These are phyloP conservation scores for Meliscaeva auricollis DNA, from an alignment of 2,888 invertebrate genomes.

Conservation along the genomic window DNA sequence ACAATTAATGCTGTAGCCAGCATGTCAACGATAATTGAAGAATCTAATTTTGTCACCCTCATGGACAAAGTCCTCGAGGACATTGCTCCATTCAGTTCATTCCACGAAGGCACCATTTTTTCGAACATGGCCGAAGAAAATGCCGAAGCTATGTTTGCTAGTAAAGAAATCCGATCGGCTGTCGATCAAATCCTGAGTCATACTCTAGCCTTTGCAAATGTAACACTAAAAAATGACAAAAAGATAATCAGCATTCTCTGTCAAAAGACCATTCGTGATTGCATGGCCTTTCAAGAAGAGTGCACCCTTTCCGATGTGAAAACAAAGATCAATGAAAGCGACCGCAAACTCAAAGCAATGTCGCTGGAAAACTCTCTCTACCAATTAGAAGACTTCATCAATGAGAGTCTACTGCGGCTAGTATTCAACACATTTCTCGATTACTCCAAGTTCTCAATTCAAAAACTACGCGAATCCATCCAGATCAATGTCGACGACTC, in stretches of 20 bases:
- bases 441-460: slow-evolving; percentile 80
- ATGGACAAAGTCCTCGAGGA: slow-evolving; percentile 80
- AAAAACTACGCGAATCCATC: slow-evolving; percentile 79
- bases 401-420: slow-evolving; percentile 81
- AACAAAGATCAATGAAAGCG: slow-evolving; percentile 76
- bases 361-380: slow-evolving; percentile 81
- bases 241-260: slow-evolving; percentile 82
- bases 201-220: slow-evolving; percentile 82
- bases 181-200: slow-evolving; percentile 81
- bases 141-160: slow-evolving; percentile 77
- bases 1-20: slow-evolving; percentile 51
- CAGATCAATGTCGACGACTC: slow-evolving; percentile 77
- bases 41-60: slow-evolving; percentile 79
- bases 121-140: slow-evolving; percentile 62
- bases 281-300: slow-evolving; percentile 81
- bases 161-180: slow-evolving; percentile 79
- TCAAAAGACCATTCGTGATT: slow-evolving; percentile 82
- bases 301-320: slow-evolving; percentile 75
- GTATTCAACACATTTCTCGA: slow-evolving; percentile 81
- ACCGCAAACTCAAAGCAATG: slow-evolving; percentile 81
- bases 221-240: slow-evolving; percentile 81
- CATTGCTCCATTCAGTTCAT: slow-evolving; percentile 79
- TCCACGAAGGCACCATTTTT: slow-evolving; percentile 74
- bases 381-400: slow-evolving; percentile 82
- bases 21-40: slow-evolving; percentile 66